Evolutionary conservation across 2,113 vertebrate species (phyloP), one percentile per base, ranked within the genome.

Genomic region (Galemys pyrenaicus): DNA sequence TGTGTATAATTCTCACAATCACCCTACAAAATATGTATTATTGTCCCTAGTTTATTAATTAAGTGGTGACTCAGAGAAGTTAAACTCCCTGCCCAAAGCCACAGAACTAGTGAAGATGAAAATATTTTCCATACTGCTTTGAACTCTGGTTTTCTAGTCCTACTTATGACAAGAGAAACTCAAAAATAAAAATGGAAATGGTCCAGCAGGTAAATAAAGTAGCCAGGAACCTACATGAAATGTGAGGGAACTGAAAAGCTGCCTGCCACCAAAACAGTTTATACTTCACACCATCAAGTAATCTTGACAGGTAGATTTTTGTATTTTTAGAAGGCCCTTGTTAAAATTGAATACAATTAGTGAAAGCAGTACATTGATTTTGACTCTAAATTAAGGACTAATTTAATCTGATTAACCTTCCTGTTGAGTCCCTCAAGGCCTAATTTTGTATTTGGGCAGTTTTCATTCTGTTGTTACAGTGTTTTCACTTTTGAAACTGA

Each of bases 71-170:
- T 77, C 19, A 54, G 19, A 54, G 19, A 93, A 62, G 84, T 73
- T 73, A 89, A 83, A 81, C 64, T 68, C 13, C 9, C 39, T 91
- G 20, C 30, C 32, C 28, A 68, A 91, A 90, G 20, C 37, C 75
- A 54, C 70, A 46, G 32, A 88, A 75, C 41, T 46, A 35, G 37
- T 84, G 89, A 95, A 56, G 46, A 62, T 87, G 58, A 94, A 80
- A 35, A 16, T 65, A 84, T 89, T 91, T 93, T 89, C 32, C 75
- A 39, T 62, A 93, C 94, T 81, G 44, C 56, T 93, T 87, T 95
- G 73, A 85, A 92, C 73, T 88, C 35, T 19, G 75, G 68, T 83
- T 94, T 96, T 93, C 51, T 82, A 44, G 24, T 46, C 91, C 88
- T 88, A 13, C 4, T 84, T 90, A 44, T 78, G 62, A n/a, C 46